phyloP scores from a whole-genome alignment of 1,140 invertebrate species.

The Cydia splendana region DNA sequence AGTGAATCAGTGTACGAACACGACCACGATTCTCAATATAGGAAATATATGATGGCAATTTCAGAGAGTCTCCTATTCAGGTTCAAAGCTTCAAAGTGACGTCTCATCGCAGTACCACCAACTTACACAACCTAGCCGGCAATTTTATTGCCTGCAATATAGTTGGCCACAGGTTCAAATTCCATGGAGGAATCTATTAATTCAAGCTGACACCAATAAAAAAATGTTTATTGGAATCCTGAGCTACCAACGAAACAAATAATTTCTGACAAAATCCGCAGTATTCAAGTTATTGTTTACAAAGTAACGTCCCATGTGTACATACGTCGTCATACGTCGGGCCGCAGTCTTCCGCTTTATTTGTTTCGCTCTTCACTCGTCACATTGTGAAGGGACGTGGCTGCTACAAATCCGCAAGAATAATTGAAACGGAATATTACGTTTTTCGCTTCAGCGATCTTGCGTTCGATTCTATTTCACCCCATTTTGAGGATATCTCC shows the following conservation, averaged over 20 bases:
- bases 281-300: slow-evolving; percentile 7
- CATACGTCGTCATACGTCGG: not conserved
- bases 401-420: slow-evolving; percentile 50
- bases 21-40: not conserved
- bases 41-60: not conserved
- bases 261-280: not conserved
- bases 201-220: no score
- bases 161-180: no score
- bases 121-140: no score
- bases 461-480: slow-evolving; percentile 42
- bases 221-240: no score
- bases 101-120: not conserved
- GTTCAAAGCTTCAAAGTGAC: slow-evolving; percentile 2
- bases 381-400: slow-evolving; percentile 41
- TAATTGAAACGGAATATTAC: slow-evolving; percentile 55
- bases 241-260: not conserved
- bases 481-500: not conserved
- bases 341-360: slow-evolving; percentile 22
- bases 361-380: slow-evolving; percentile 30
- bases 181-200: no score
- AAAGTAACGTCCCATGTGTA: not conserved
- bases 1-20: not conserved
- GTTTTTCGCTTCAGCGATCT: slow-evolving; percentile 40
- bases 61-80: not conserved
- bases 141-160: no score